Percentiles rank a stretch among this genome's conserved stretches.
phyloP scores from a whole-genome alignment of 2,113 vertebrate genomes.

The Lota lota region DNA sequence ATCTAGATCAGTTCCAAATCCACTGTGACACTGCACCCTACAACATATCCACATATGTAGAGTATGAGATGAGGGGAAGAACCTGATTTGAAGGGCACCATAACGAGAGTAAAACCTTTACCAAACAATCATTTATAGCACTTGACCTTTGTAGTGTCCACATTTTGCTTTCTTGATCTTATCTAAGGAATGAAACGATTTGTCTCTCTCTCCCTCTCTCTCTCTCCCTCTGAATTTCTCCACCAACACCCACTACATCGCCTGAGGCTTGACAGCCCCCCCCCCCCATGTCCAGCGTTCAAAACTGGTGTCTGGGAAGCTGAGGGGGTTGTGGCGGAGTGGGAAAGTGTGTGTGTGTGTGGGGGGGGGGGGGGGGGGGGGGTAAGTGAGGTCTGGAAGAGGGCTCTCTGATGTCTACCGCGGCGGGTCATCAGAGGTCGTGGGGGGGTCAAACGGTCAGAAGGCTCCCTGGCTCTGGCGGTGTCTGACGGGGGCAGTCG shows the following conservation, averaged over 20 bases:
- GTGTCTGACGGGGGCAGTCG: not conserved
- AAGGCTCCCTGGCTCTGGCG: conserved; percentile 5
- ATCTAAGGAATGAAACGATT: too few species aligned
- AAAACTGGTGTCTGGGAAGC: conserved; percentile 5
- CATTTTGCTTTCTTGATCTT: too few species aligned
- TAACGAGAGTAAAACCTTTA: too few species aligned
- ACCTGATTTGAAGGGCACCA: too few species aligned
- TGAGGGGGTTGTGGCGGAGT: too few species aligned
- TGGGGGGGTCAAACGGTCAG: conserved; percentile 22
- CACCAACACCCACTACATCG: not conserved
- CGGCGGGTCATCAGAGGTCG: conserved; percentile 38
- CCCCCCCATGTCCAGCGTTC: conserved; percentile 1
- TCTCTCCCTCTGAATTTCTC: conserved; percentile 4
- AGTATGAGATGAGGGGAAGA: too few species aligned
- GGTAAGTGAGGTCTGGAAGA: conserved; percentile 6
- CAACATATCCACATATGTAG: too few species aligned
- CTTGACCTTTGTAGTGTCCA: conserved; percentile 19
- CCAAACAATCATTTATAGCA: too few species aligned
- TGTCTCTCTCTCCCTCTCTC: conserved; percentile 20
- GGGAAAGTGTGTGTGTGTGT: not conserved
- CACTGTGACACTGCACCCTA: too few species aligned
- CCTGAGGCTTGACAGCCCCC: conserved; percentile 22
- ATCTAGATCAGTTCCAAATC: too few species aligned
- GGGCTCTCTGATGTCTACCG: conserved; percentile 35
- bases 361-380: conserved; percentile 10